phyloP scores from a whole-genome alignment of 2,113 vertebrate species.

The Cepphus grylle region DNA sequence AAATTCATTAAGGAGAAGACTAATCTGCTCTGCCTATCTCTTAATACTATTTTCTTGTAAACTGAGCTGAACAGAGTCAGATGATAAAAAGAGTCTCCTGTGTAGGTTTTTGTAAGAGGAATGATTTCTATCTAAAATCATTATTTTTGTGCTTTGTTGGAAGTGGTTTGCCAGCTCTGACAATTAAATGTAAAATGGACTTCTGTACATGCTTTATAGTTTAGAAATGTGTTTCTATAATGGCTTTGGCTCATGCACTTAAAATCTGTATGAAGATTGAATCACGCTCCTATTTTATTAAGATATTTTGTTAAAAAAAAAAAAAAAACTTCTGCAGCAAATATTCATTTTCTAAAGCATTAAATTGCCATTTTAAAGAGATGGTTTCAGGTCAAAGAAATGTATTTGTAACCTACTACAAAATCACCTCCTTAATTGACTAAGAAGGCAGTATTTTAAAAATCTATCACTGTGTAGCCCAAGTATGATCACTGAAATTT shows the following conservation, averaged over 20 bases:
- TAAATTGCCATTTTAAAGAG: background rate
- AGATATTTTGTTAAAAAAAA: background rate
- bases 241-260: background rate
- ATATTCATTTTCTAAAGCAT: background rate
- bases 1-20: background rate
- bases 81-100: background rate
- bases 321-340: background rate
- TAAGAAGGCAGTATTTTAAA: background rate
- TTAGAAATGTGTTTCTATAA: background rate
- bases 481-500: background rate
- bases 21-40: background rate
- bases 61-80: background rate
- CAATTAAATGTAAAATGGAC: background rate
- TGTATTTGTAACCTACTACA: background rate
- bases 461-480: background rate
- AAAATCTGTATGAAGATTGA: background rate
- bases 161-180: background rate
- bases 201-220: background rate
- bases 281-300: background rate
- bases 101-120: background rate
- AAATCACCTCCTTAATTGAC: background rate
- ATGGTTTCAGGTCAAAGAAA: background rate
- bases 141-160: background rate
- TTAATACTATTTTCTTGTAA: background rate
- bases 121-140: background rate